These are phyloP conservation scores for Sinotaia quadrata DNA, from an alignment of 2,888 invertebrate genomes.

Conservation along the genomic window DNA sequence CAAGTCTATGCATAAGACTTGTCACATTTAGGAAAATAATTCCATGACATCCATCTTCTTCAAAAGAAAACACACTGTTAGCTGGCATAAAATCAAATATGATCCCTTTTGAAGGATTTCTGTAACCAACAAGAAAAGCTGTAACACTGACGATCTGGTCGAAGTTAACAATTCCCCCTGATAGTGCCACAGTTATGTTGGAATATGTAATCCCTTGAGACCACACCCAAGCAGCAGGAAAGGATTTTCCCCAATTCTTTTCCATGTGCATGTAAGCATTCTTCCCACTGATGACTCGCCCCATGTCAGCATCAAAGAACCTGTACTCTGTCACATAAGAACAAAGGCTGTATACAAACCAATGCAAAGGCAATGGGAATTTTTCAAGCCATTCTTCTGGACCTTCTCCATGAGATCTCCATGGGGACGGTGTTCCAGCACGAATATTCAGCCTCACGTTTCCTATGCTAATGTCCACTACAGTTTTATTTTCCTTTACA, in stretches of 20 bases:
- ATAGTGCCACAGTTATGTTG: constrained; percentile 47
- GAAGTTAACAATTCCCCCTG: constrained; percentile 53
- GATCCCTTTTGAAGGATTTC: constrained; percentile 47
- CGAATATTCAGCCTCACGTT: constrained; percentile 38
- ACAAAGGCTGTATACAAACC: constrained; percentile 60
- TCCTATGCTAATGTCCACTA: constrained; percentile 44
- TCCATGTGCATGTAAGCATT: constrained; percentile 52
- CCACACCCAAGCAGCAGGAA: constrained; percentile 62
- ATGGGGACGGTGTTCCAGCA: constrained; percentile 40
- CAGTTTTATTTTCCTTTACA: constrained; percentile 39
- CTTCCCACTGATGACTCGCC: constrained; percentile 22
- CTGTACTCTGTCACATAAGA: constrained; percentile 45
- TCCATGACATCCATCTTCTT: constrained; percentile 50
- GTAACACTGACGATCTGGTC: constrained; percentile 37
- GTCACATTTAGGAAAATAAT: constrained; percentile 37
- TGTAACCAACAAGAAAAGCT: constrained; percentile 56
- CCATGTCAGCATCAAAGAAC: constrained; percentile 33
- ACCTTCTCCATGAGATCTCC: constrained; percentile 51
- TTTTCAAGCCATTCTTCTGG: constrained; percentile 55
- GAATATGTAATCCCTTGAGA: constrained; percentile 44
- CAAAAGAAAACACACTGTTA: constrained; percentile 41
- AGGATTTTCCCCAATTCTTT: constrained; percentile 63
- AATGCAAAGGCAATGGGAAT: constrained; percentile 55
- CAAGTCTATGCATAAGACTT: constrained; percentile 39
- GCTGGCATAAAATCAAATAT: constrained; percentile 49